Percentiles rank a stretch among this genome's conserved stretches.
These are phyloP conservation scores for Sebastolobus alascanus DNA, from an alignment of 2,797 vertebrate genomes.

Conservation along the genomic window DNA sequence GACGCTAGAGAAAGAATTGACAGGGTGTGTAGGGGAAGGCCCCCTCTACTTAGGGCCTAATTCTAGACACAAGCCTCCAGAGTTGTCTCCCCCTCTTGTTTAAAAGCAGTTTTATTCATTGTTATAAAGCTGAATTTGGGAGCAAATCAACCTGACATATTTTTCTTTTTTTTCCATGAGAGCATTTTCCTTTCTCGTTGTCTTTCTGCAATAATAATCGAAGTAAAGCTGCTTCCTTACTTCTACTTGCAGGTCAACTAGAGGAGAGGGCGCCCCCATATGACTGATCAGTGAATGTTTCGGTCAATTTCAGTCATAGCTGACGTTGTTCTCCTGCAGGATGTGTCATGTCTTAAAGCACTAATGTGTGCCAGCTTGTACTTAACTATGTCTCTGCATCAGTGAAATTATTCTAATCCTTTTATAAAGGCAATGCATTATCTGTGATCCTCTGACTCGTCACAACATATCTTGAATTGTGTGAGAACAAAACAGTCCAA, in stretches of 20 bases:
- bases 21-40: constrained; percentile 69
- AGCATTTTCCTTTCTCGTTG: constrained; percentile 60
- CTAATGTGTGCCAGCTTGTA: constrained; percentile 20
- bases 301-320: constrained; percentile 1
- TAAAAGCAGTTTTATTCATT: constrained; percentile 14
- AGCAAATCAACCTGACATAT: constrained; percentile 62
- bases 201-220: constrained; percentile 58
- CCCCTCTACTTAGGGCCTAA: constrained; percentile 35
- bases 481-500: constrained; percentile 11
- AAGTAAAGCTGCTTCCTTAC: constrained; percentile 37
- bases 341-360: not conserved
- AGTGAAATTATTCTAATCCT: not conserved
- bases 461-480: not conserved
- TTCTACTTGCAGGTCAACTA: constrained; percentile 35
- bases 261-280: constrained; percentile 76
- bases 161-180: constrained; percentile 59
- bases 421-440: not conserved
- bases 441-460: constrained; percentile 23
- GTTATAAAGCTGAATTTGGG: not conserved
- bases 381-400: constrained; percentile 1
- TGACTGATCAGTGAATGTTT: constrained; percentile 48
- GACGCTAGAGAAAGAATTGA: constrained; percentile 66
- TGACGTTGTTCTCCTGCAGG: constrained; percentile 14
- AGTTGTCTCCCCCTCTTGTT: constrained; percentile 37
- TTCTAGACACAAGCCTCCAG: constrained; percentile 45